Conservation (phyloP, 2,888 invertebrate species). For the Tipula unca region DNA sequence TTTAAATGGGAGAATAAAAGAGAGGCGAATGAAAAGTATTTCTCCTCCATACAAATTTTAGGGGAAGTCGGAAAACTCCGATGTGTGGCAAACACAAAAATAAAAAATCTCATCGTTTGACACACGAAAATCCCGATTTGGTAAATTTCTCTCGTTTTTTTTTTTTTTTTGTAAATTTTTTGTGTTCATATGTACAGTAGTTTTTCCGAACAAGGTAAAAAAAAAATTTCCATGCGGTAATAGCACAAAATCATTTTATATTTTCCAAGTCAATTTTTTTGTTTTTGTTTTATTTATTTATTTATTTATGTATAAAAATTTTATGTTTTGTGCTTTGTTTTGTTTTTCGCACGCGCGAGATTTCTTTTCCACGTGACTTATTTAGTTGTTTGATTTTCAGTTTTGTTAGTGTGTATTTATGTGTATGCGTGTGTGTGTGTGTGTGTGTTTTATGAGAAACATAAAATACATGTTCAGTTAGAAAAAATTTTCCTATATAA, state of each 20-base stretch:
- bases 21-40: neutral
- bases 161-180: neutral
- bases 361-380: slow-evolving; percentile 30
- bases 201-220: neutral
- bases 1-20: neutral
- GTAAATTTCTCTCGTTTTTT: neutral
- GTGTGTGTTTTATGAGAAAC: neutral
- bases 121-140: neutral
- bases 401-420: neutral
- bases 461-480: neutral
- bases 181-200: neutral
- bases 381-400: slow-evolving; percentile 25
- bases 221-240: slow-evolving; percentile 1
- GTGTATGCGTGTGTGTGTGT: neutral
- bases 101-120: neutral
- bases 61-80: neutral
- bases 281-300: neutral
- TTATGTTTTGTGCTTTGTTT: slow-evolving; percentile 1
- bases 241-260: neutral
- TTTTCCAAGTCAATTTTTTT: neutral
- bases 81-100: neutral
- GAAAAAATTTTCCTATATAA: neutral
- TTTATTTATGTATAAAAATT: neutral
- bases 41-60: neutral
- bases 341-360: slow-evolving; percentile 29